Evolutionary conservation across 1,140 invertebrate genomes (phyloP).

Genomic region (Bathynomus jamesi): DNA sequence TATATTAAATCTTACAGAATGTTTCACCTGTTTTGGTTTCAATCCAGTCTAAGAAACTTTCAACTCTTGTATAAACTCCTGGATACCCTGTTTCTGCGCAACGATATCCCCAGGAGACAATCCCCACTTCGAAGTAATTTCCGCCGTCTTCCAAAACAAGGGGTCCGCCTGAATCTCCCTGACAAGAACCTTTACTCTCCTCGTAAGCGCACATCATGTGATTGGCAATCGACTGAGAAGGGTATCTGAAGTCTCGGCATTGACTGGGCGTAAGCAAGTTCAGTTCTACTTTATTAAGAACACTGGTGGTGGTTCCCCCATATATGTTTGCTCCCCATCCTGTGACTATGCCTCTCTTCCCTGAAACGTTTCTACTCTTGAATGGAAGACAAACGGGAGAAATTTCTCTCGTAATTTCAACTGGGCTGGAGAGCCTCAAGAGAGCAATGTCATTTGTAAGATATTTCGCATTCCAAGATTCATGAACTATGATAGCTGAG

Average conservation of each 20-base stretch:
- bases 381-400: no score
- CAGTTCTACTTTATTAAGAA: constrained; percentile 52
- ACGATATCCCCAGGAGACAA: constrained; percentile 45
- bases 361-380: constrained; percentile 46
- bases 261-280: constrained; percentile 49
- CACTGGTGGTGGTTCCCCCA: constrained; percentile 51
- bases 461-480: constrained; percentile 43
- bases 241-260: constrained; percentile 32
- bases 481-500: constrained; percentile 42
- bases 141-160: constrained; percentile 46
- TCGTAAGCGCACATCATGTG: constrained; percentile 34
- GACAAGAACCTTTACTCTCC: constrained; percentile 26
- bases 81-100: constrained; percentile 43
- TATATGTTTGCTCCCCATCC: constrained; percentile 65
- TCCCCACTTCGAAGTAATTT: constrained; percentile 43
- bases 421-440: constrained; percentile 45
- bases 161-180: constrained; percentile 58
- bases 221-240: constrained; percentile 19
- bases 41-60: constrained; percentile 44
- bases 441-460: constrained; percentile 57
- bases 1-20: no score
- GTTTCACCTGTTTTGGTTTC: constrained; percentile 16
- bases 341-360: constrained; percentile 53
- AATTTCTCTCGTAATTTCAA: constrained; percentile 50
- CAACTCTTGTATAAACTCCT: constrained; percentile 45